Base-by-base conservation (phyloP, 2,797 vertebrate species). In the Erpetoichthys calabaricus region DNA sequence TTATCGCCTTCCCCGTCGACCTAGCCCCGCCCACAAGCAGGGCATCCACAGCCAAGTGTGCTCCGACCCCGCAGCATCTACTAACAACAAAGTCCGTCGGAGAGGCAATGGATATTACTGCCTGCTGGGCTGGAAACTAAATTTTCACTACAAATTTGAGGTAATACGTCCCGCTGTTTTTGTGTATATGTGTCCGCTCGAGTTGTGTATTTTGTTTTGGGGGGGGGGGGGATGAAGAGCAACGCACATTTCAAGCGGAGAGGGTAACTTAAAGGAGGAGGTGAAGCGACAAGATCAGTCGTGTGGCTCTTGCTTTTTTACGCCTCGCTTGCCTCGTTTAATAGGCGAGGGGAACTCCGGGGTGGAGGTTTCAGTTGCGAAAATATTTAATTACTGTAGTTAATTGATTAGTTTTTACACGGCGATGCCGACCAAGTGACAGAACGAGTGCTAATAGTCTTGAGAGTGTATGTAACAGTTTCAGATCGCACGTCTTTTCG, bases 41-140 rank as follows among this genome's bases (percentile, higher is more conserved):
- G 67, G 69, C 72, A 66, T 69, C 70, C 65, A 68, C 76, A 75
- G 71, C 60, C 6, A 73, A 67, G 70, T 59, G 75, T 75, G 72
- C 76, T 72, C 76, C 71, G 72, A 74, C 68, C 65, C 72, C 71
- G 71, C 73, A 78, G 77, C 73, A 73, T 73, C 71, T 68, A 68
- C 73, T 71, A 76, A 80, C 75, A 76, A 81, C 73, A 77, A 79
- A 84, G 78, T 82, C 65, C 71, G 68, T 56, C 56, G 10, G 56
- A 42, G 60, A 61, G 57, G 70, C 69, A 75, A 84, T 82, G 83
- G 81, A 80, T 66, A 64, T 64, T 62, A 56, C 70, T 66, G 59
- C 69, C 66, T 75, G 52, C 66, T 59, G 68, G 70, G 74, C 51
- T 56, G 52, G 65, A 64, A 71, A 65, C 10, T 71, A 68, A 77